Conservation (phyloP, 1,140 invertebrate genomes). For the Aphidius gifuensis region DNA sequence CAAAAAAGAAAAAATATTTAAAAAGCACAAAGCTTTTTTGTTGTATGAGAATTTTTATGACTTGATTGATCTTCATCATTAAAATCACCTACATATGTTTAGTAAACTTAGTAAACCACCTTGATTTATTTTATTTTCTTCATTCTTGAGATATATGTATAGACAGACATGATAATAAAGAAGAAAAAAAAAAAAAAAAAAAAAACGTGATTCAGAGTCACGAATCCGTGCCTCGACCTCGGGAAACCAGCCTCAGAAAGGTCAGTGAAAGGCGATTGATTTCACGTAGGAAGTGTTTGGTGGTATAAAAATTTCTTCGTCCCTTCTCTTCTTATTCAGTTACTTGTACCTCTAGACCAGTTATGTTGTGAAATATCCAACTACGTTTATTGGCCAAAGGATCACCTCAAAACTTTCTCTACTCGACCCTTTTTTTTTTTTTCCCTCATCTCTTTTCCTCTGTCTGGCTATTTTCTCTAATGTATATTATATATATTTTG, state of each 20-base stretch:
- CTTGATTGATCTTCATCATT: too few relatives aligned
- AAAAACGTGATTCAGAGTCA: slow-evolving; percentile 13
- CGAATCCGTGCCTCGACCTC: slow-evolving; percentile 17
- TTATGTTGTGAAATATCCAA: not conserved
- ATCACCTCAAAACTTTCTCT: too few relatives aligned
- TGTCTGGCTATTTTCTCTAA: too few relatives aligned
- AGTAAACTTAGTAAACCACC: too few relatives aligned
- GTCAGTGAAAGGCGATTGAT: slow-evolving; percentile 40
- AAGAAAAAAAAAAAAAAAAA: not conserved
- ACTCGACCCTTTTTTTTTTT: too few relatives aligned
- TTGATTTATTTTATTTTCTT: not conserved
- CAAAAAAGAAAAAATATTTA: too few relatives aligned
- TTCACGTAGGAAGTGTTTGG: slow-evolving; percentile 31
- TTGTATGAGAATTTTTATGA: too few relatives aligned
- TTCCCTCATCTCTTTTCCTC: too few relatives aligned
- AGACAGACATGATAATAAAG: not conserved
- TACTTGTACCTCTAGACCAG: not conserved
- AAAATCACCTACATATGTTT: too few relatives aligned
- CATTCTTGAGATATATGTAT: slow-evolving; percentile 6
- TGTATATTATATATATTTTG: too few relatives aligned
- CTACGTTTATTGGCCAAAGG: too few relatives aligned
- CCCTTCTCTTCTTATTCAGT: not conserved
- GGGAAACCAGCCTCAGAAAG: slow-evolving; percentile 32
- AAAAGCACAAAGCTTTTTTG: too few relatives aligned
- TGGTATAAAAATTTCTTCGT: slow-evolving; percentile 3